These are phyloP conservation scores for Cistogaster globosa DNA, from an alignment of 2,888 invertebrate genomes.

Conservation along the genomic window DNA sequence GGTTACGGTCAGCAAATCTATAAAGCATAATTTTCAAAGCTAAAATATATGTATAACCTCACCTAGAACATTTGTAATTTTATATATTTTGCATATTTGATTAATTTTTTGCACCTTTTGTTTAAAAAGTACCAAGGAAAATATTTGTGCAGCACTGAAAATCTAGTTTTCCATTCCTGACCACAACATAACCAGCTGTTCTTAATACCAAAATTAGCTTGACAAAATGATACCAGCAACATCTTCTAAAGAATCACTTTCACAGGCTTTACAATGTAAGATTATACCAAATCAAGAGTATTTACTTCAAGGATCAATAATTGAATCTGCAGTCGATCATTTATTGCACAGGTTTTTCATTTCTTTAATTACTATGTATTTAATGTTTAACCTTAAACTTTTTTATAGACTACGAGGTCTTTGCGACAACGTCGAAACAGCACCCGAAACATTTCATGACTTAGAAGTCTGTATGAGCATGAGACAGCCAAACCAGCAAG, in stretches of 20 bases:
- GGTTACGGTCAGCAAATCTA: no score
- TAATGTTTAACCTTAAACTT: background rate
- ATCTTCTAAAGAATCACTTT: conserved; percentile 85
- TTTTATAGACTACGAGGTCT: conserved; percentile 85
- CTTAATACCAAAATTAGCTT: no score
- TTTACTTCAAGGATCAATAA: conserved; percentile 95
- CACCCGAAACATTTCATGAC: conserved; percentile 95
- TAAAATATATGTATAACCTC: no score
- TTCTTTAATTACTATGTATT: background rate
- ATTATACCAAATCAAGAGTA: conserved; percentile 97
- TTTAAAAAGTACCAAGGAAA: no score
- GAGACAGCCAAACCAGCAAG: conserved; percentile 87
- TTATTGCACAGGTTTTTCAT: conserved; percentile 88
- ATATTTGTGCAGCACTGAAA: no score
- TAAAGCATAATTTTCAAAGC: no score
- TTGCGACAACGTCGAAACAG: conserved; percentile 95
- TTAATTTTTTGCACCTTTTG: no score
- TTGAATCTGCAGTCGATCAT: conserved; percentile 95
- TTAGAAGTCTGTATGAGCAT: conserved; percentile 95
- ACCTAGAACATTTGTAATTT: no score
- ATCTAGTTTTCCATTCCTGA: no score
- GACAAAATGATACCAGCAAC: conserved; percentile 72
- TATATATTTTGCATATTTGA: no score
- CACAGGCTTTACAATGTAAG: conserved; percentile 91
- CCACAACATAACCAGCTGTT: no score